Conservation (phyloP, 2,888 invertebrate species). For the Sthenelais limicola region DNA sequence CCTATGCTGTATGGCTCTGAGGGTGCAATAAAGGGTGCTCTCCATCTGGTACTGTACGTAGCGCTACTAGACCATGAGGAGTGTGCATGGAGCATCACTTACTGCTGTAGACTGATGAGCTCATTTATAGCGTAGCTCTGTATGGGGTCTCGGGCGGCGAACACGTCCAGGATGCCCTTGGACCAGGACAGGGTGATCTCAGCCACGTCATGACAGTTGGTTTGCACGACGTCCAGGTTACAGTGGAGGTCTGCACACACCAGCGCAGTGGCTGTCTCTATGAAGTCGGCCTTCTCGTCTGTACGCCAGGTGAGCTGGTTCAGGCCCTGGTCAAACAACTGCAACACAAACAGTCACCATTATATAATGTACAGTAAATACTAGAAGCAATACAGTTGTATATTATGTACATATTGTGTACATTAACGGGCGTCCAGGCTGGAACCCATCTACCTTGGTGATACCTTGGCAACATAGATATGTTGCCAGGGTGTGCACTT, state of each 20-base stretch:
- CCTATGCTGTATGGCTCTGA: no score
- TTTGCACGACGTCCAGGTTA: conserved; percentile 69
- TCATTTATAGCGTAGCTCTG: conserved; percentile 67
- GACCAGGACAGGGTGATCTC: conserved; percentile 70
- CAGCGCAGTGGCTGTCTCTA: conserved; percentile 69
- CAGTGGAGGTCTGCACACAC: conserved; percentile 69
- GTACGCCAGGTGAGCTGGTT: conserved; percentile 70
- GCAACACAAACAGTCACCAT: conserved; percentile 16
- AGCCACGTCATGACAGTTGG: conserved; percentile 61
- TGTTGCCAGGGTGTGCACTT: no score
- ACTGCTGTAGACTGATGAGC: conserved; percentile 65
- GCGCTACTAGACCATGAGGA: no score
- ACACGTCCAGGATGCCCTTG: conserved; percentile 65
- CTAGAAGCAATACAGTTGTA: no score
- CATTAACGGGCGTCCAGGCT: no score
- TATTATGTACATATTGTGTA: no score
- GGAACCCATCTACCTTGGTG: no score
- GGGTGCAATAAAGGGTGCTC: no score
- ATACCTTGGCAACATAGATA: no score
- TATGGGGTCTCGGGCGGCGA: conserved; percentile 57
- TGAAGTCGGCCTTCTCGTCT: conserved; percentile 71
- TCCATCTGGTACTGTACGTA: no score
- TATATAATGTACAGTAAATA: not conserved
- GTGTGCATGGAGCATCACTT: no score
- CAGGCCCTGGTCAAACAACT: conserved; percentile 70